Conservation (phyloP, 2,888 invertebrate species). For the Salticus scenicus region DNA sequence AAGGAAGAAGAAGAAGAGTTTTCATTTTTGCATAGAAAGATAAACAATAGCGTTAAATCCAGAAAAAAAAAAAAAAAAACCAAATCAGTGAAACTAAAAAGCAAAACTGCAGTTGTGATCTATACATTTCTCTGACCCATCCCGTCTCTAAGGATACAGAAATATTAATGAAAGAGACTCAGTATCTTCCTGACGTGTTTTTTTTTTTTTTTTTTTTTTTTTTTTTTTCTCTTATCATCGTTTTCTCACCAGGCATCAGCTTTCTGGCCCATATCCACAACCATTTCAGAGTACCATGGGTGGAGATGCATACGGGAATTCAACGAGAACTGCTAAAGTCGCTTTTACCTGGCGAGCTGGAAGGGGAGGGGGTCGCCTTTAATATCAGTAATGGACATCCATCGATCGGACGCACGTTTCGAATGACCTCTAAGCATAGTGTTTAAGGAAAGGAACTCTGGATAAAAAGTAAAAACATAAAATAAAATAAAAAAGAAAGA, state of each 20-base stretch:
- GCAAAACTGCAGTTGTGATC: neutral
- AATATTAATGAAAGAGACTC: neutral
- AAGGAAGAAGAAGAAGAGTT: too few species aligned
- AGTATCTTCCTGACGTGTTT: neutral
- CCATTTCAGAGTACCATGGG: constrained; percentile 1
- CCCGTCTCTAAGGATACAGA: neutral
- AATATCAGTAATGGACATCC: constrained; percentile 65
- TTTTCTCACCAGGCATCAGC: neutral
- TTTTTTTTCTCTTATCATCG: neutral
- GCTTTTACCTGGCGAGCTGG: constrained; percentile 39
- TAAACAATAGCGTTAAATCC: too few species aligned
- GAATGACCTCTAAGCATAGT: constrained; percentile 6
- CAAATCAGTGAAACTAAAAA: neutral
- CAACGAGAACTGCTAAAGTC: constrained; percentile 3
- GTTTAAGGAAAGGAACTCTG: neutral
- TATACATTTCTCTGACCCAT: neutral
- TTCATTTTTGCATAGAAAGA: too few species aligned
- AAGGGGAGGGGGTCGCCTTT: constrained; percentile 32
- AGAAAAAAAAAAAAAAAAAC: too few species aligned
- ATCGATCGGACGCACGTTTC: constrained; percentile 56
- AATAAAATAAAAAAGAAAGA: too few species aligned
- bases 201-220: neutral
- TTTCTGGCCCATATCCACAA: constrained; percentile 3
- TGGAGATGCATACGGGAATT: constrained; percentile 6
- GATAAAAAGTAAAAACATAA: too few species aligned